Conservation (phyloP, 1,140 invertebrate species). For the Pseudomyrmex cubaensis region DNA sequence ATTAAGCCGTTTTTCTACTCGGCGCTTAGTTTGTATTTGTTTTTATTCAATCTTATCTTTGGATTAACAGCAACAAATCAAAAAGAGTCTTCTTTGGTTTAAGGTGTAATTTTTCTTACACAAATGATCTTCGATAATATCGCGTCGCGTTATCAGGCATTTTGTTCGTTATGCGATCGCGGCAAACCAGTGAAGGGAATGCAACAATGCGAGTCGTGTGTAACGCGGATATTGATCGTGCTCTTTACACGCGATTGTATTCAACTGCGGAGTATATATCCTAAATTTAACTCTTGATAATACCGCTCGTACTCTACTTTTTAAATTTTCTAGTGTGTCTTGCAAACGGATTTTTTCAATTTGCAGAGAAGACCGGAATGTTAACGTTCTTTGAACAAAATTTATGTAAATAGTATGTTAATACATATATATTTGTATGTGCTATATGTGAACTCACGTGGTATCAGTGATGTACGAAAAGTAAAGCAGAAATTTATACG, state of each 20-base stretch:
- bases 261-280: neutral
- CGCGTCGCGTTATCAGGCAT: constrained; percentile 3
- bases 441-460: neutral
- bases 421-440: neutral
- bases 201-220: constrained; percentile 18
- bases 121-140: constrained; percentile 12
- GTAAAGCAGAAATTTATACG: constrained; percentile 10
- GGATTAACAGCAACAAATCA: too few relatives aligned
- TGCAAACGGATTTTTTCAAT: neutral
- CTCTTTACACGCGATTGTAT: constrained; percentile 15
- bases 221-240: constrained; percentile 35
- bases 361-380: neutral
- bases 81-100: too few relatives aligned
- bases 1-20: too few relatives aligned
- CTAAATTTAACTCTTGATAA: constrained; percentile 52
- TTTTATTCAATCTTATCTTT: too few relatives aligned
- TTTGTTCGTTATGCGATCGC: constrained; percentile 19
- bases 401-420: neutral
- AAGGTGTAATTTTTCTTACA: too few relatives aligned
- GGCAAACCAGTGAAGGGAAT: neutral
- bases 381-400: neutral
- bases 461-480: neutral
- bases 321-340: neutral
- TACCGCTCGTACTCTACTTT: constrained; percentile 16
- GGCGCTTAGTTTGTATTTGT: too few relatives aligned